Base-by-base conservation (phyloP, 2,113 vertebrate species). In the Leucopsar rothschildi region DNA sequence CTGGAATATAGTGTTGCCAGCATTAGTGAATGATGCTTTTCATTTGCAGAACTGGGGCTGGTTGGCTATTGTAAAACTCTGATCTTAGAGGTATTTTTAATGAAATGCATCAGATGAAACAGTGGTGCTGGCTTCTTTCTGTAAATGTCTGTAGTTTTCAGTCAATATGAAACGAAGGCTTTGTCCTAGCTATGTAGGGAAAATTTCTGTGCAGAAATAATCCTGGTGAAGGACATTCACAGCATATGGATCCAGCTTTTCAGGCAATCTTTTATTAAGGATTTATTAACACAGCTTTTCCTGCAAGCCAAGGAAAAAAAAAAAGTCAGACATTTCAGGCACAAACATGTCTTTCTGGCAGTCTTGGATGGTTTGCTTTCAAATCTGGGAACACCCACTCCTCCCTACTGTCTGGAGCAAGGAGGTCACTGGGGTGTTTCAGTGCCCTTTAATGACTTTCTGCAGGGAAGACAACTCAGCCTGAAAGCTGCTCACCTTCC, bases 241-340 rank as follows among this genome's bases (percentile, higher is more conserved):
- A 83, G 92, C 42, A 47, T 10, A 19, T 0, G 0, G 66, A 88
- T 92, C 55, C 88, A 88, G 68, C 59, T 86, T 95, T 90, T 90
- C 75, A 63, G 56, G n/a, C 3, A 69, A 37, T 61, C 39, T 28
- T 86, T 78, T 53, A 39, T 61, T 53, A 37, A n/a, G 4, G 85
- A 76, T 83, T 92, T 96, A 94, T 93, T 96, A 88, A 77, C 35
- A 82, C 18, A 83, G 92, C 55, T 86, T 95, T 88, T 93, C 39
- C 79, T 77, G 24, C 45, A 70, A 92, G 87, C 66, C 64, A 77
- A 70, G 28, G 8, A 75, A 68, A 69, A 63, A 82, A 50, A 83
- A 70, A 7, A 75, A 96, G 93, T 24, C 83, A 81, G 89, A 91
- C 92, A 44, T 92, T 95, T 86, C 16, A 53, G 77, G 84, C 73